Evolutionary conservation across 1,140 invertebrate species (phyloP).

Genomic region (Nephotettix cincticeps): DNA sequence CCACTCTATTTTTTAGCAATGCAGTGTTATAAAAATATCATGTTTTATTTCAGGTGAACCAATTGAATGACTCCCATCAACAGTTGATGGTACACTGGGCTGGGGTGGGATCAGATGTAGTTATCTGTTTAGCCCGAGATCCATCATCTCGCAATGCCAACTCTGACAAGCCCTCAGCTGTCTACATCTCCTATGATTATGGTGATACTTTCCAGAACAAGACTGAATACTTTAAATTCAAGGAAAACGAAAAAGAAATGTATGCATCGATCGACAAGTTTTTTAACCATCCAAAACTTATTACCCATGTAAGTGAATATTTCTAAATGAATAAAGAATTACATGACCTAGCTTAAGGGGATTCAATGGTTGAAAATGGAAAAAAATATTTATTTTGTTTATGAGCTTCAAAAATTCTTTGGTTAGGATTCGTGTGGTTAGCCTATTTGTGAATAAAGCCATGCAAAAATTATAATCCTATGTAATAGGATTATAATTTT

Average conservation of each 20-base stretch:
- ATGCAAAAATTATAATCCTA: too few relatives aligned
- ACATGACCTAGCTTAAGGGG: too few relatives aligned
- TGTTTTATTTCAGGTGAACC: too few relatives aligned
- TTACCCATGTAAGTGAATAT: conserved; percentile 67
- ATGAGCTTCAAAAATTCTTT: too few relatives aligned
- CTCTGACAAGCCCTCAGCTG: conserved; percentile 54
- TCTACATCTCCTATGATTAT: conserved; percentile 86
- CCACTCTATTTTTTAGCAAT: too few relatives aligned
- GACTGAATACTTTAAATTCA: conserved; percentile 58
- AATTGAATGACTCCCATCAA: conserved; percentile 80
- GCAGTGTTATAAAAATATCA: too few relatives aligned
- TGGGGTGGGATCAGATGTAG: conserved; percentile 78
- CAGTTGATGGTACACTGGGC: conserved; percentile 90
- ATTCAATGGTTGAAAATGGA: too few relatives aligned
- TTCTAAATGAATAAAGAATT: too few relatives aligned
- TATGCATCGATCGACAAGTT: conserved; percentile 78
- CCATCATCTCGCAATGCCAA: conserved; percentile 36
- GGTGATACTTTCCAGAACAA: conserved; percentile 76
- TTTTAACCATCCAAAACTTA: conserved; percentile 76
- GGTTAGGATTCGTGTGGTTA: too few relatives aligned
- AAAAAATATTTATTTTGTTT: too few relatives aligned
- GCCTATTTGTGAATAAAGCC: too few relatives aligned
- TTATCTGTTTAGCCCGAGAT: conserved; percentile 80
- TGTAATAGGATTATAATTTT: too few relatives aligned
- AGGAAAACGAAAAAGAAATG: conserved; percentile 45